Percentiles rank a stretch among this genome's conserved stretches.
These are phyloP conservation scores for Sylvilagus bachmani DNA, from an alignment of 2,113 vertebrate species.

Conservation along the genomic window DNA sequence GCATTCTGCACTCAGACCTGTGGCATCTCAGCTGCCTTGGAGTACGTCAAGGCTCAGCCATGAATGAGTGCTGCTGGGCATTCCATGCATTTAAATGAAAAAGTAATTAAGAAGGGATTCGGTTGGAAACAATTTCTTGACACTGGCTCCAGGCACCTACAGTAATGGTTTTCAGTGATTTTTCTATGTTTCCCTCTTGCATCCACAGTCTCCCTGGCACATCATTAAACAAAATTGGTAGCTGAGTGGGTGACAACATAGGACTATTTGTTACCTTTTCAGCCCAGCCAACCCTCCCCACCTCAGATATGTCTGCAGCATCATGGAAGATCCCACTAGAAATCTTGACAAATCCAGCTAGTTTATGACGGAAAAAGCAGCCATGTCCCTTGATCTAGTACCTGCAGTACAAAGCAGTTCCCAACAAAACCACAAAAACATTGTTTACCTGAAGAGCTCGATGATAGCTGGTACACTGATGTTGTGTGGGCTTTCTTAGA, in stretches of 20 bases:
- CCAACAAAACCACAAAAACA: not conserved
- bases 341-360: not conserved
- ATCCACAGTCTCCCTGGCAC: not conserved
- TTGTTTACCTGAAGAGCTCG: not conserved
- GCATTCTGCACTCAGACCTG: not conserved
- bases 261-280: not conserved
- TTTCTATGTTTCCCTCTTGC: not conserved
- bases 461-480: not conserved
- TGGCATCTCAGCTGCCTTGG: not conserved
- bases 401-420: not conserved
- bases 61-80: not conserved
- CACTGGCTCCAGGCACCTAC: not conserved
- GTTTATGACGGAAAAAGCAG: not conserved
- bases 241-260: not conserved
- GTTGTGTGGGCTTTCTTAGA: not conserved
- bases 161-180: not conserved
- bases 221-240: not conserved
- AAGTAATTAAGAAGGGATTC: constrained; percentile 8
- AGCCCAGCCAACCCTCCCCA: not conserved
- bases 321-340: not conserved
- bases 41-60: not conserved
- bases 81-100: not conserved
- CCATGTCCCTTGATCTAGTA: not conserved
- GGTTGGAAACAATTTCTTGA: not conserved
- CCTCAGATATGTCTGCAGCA: not conserved